Conservation (phyloP, 2,888 invertebrate species). For the Zygothrica quintamaculata region DNA sequence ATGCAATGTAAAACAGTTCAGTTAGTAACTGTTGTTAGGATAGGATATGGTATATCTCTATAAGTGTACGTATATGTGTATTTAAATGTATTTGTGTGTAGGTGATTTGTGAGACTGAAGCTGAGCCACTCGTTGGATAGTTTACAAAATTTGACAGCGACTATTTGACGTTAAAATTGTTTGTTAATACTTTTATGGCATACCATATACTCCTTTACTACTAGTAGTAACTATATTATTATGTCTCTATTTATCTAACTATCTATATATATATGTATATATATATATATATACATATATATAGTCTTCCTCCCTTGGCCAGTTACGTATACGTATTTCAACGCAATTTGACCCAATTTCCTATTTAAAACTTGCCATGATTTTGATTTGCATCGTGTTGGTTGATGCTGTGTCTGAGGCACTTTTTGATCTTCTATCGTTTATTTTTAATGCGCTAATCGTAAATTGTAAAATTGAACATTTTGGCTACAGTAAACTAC, state of each 20-base stretch:
- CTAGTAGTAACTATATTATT: background rate
- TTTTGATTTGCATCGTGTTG: slow-evolving; percentile 55
- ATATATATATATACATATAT: slow-evolving; percentile 10
- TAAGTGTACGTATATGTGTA: slow-evolving; percentile 19
- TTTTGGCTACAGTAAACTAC: slow-evolving; percentile 30
- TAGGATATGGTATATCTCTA: slow-evolving; percentile 3
- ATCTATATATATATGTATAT: slow-evolving; percentile 11
- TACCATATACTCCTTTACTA: slow-evolving; percentile 33
- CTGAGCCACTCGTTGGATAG: slow-evolving; percentile 34
- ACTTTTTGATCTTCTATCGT: slow-evolving; percentile 60
- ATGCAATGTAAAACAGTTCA: slow-evolving; percentile 58
- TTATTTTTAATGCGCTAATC: slow-evolving; percentile 75
- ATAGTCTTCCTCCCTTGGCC: slow-evolving; percentile 2
- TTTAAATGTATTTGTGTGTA: slow-evolving; percentile 31
- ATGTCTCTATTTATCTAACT: background rate
- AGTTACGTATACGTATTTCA: slow-evolving; percentile 18
- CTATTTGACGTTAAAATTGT: slow-evolving; percentile 42
- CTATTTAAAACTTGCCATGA: slow-evolving; percentile 36
- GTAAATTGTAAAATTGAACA: slow-evolving; percentile 65
- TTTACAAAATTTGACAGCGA: slow-evolving; percentile 46
- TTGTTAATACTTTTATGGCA: slow-evolving; percentile 53
- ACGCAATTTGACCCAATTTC: slow-evolving; percentile 69
- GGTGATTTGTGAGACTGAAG: slow-evolving; percentile 44
- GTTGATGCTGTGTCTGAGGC: slow-evolving; percentile 47
- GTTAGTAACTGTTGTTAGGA: slow-evolving; percentile 45